Evolutionary conservation across 2,113 vertebrate genomes (phyloP).

Genomic region (Geococcyx californianus): DNA sequence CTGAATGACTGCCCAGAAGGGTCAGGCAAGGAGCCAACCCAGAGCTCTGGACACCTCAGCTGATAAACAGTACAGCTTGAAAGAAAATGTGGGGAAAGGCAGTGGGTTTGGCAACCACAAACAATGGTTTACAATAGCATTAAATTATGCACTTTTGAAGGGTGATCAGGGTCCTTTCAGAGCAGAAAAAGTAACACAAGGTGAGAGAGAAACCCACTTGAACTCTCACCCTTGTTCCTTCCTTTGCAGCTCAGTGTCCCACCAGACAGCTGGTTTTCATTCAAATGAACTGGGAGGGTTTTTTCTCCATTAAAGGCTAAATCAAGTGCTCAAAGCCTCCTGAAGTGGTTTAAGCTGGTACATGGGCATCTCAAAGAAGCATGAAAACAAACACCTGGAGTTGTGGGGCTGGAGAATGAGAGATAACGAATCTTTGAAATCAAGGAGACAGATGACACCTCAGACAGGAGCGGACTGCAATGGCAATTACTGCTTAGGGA

Average conservation of each 20-base stretch:
- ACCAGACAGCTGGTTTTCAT: background rate
- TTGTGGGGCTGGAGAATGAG: background rate
- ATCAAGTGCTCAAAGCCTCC: background rate
- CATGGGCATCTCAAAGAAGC: background rate
- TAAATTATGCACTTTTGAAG: background rate
- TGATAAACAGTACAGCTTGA: background rate
- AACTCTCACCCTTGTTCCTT: background rate
- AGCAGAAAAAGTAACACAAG: background rate
- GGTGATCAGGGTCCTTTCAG: background rate
- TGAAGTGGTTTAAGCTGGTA: background rate
- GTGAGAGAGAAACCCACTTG: background rate
- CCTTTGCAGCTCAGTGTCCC: background rate
- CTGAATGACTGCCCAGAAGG: background rate
- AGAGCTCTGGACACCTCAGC: background rate
- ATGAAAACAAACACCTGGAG: background rate
- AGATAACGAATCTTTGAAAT: background rate
- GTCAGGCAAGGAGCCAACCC: background rate
- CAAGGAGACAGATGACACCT: background rate
- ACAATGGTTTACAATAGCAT: background rate
- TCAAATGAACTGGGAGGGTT: background rate
- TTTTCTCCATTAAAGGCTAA: background rate
- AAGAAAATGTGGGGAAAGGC: background rate
- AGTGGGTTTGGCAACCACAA: background rate
- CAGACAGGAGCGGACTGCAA: background rate
- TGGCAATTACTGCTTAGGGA: background rate